These are phyloP conservation scores for Diceros bicornis DNA, from an alignment of 2,797 vertebrate species.

Conservation along the genomic window DNA sequence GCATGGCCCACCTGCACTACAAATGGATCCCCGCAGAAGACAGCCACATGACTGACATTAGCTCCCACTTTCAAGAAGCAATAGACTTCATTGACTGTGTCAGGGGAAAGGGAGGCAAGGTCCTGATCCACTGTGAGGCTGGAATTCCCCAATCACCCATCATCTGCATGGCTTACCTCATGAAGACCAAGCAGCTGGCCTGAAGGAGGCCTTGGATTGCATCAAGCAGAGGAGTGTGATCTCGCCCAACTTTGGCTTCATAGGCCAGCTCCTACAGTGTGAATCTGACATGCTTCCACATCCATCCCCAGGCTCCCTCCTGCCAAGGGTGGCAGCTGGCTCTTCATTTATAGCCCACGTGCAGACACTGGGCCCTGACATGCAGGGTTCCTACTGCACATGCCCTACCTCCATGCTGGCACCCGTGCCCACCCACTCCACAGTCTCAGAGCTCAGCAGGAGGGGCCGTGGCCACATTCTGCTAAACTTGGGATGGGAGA, in stretches of 20 bases:
- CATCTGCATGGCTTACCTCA: constrained; percentile 99
- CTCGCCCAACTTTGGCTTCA: constrained; percentile 97
- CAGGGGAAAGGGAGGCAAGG: constrained; percentile 93
- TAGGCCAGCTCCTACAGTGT: constrained; percentile 96
- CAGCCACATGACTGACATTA: constrained; percentile 96
- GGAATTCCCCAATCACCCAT: constrained; percentile 96
- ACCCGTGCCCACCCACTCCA: constrained; percentile 92
- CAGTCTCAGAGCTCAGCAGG: constrained; percentile 93
- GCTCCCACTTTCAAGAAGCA: constrained; percentile 98
- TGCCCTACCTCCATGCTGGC: constrained; percentile 95
- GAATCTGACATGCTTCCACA: constrained; percentile 94
- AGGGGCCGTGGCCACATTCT: constrained; percentile 94
- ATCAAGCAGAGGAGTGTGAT: constrained; percentile 94
- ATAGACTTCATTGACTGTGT: constrained; percentile 96
- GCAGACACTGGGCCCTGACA: constrained; percentile 90
- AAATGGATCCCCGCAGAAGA: constrained; percentile 98
- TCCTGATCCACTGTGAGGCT: constrained; percentile 96
- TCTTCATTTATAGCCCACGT: constrained; percentile 94
- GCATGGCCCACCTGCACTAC: constrained; percentile 93
- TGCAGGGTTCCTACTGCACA: constrained; percentile 90
- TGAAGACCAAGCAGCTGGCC: constrained; percentile 94
- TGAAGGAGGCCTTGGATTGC: constrained; percentile 95
- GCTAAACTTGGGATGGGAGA: constrained; percentile 82
- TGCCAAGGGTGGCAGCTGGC: constrained; percentile 90
- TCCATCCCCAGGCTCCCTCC: constrained; percentile 89